Evolutionary conservation across 2,797 vertebrate species (phyloP).

Genomic region (Hydrolagus colliei): DNA sequence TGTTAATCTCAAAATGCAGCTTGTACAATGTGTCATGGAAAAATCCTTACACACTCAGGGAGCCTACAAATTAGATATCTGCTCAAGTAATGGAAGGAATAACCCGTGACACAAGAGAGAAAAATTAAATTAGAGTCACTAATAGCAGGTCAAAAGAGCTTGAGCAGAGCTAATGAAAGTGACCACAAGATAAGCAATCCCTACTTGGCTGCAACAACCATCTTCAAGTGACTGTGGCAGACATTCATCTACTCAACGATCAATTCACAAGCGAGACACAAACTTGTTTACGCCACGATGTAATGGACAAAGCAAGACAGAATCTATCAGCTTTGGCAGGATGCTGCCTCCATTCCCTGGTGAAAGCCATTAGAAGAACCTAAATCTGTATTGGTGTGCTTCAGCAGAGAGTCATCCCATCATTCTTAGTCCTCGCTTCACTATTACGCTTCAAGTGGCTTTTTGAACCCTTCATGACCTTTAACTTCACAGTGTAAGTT

Average conservation of each 20-base stretch:
- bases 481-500: conserved; percentile 12
- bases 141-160: conserved; percentile 57
- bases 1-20: conserved; percentile 53
- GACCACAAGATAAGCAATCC: conserved; percentile 57
- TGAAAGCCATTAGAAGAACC: conserved; percentile 52
- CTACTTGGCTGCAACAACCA: conserved; percentile 47
- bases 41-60: conserved; percentile 51
- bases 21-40: conserved; percentile 51
- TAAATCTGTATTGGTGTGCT: conserved; percentile 45
- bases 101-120: conserved; percentile 58
- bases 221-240: conserved; percentile 42
- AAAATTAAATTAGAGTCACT: conserved; percentile 70
- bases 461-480: conserved; percentile 43
- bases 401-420: conserved; percentile 45
- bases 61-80: conserved; percentile 63
- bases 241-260: conserved; percentile 53
- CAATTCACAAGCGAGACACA: conserved; percentile 52
- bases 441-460: conserved; percentile 31
- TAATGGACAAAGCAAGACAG: conserved; percentile 36
- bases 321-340: conserved; percentile 45
- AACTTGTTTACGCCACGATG: conserved; percentile 43
- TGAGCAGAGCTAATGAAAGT: conserved; percentile 60
- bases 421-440: conserved; percentile 41
- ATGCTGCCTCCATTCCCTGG: conserved; percentile 44
- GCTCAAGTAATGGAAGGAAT: conserved; percentile 60